Percentiles rank a stretch among this genome's conserved stretches.
These are phyloP conservation scores for Oscheius sp. DNA, from an alignment of 2,888 invertebrate species.

Conservation along the genomic window DNA sequence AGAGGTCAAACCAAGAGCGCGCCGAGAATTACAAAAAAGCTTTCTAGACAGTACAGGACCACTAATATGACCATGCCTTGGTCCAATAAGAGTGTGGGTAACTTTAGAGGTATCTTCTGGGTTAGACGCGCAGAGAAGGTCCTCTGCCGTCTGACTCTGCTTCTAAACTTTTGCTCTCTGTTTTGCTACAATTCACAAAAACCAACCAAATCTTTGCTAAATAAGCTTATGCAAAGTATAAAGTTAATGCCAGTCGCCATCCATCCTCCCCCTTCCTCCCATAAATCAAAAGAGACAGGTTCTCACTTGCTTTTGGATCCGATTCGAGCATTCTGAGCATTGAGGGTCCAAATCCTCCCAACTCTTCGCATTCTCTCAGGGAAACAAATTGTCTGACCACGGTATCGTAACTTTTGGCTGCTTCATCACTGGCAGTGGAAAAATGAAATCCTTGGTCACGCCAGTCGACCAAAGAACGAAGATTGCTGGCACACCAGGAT, in stretches of 20 bases:
- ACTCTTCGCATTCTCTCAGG: constrained; percentile 74
- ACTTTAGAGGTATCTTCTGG: not conserved
- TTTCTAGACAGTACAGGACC: too few species aligned
- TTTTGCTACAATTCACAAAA: not conserved
- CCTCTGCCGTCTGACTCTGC: constrained; percentile 11
- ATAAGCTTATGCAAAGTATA: too few species aligned
- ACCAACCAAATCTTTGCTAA: too few species aligned
- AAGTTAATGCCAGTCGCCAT: not conserved
- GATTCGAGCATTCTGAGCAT: constrained; percentile 73
- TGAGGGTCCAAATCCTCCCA: constrained; percentile 75
- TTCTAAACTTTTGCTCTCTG: not conserved
- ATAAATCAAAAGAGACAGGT: not conserved
- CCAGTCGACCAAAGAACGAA: constrained; percentile 54
- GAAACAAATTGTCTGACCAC: constrained; percentile 75
- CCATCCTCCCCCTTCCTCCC: not conserved
- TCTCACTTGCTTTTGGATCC: constrained; percentile 76
- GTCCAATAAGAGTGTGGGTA: too few species aligned
- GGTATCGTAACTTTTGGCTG: constrained; percentile 74
- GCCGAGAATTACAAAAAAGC: too few species aligned
- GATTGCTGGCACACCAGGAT: constrained; percentile 14
- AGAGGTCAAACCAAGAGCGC: too few species aligned
- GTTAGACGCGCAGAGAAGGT: constrained; percentile 15
- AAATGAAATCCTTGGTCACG: constrained; percentile 55
- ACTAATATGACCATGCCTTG: too few species aligned
- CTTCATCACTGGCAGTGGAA: constrained; percentile 60